phyloP scores from a whole-genome alignment of 2,797 vertebrate genomes.

The Chaetophractus vellerosus region DNA sequence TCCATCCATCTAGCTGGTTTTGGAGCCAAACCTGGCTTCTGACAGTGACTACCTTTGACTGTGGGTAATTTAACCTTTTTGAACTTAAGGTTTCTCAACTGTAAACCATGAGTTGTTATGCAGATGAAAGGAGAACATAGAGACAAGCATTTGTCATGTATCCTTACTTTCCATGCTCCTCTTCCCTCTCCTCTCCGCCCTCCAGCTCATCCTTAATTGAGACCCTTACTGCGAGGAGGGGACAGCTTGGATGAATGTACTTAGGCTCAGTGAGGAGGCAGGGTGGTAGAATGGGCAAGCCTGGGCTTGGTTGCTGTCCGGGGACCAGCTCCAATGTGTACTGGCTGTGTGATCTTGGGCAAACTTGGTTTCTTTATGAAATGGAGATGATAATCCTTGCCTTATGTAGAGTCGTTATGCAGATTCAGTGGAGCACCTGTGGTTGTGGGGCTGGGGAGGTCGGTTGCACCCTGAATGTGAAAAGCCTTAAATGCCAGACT shows the following conservation, averaged over 20 bases:
- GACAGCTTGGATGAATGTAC: background rate
- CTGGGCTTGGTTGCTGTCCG: fast-evolving
- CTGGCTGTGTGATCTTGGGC: background rate
- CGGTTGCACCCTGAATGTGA: background rate
- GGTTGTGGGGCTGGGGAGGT: background rate
- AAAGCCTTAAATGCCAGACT: background rate
- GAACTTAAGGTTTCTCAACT: background rate
- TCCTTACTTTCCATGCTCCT: background rate
- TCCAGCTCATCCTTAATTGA: background rate
- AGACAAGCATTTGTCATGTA: background rate
- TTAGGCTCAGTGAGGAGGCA: background rate
- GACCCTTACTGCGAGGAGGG: background rate
- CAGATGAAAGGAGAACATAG: background rate
- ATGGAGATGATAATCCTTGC: background rate
- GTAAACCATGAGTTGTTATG: background rate
- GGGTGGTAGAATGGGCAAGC: background rate
- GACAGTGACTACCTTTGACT: background rate
- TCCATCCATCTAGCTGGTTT: background rate
- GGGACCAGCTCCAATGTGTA: background rate
- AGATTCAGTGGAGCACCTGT: too few species aligned
- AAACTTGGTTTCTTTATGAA: background rate
- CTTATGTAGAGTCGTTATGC: fast-evolving
- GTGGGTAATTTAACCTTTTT: background rate
- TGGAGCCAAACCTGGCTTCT: background rate
- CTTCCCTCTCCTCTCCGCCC: background rate